Evolutionary conservation across 2,888 invertebrate genomes (phyloP).

Genomic region (Drosophila gaucha): DNA sequence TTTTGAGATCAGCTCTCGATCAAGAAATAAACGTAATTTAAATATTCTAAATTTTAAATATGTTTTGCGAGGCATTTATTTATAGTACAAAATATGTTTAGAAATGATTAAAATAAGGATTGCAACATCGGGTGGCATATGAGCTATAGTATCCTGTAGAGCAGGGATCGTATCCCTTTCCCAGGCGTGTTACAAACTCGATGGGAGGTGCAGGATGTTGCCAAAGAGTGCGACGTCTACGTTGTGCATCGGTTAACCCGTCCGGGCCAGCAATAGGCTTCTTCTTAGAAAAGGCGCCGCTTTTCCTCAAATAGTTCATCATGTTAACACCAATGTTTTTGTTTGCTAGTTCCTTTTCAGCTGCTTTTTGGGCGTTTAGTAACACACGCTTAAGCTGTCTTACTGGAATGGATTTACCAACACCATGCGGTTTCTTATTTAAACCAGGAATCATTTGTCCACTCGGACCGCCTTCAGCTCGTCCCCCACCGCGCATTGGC

Average conservation of each 20-base stretch:
- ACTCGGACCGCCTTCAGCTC: not conserved
- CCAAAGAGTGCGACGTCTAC: constrained; percentile 38
- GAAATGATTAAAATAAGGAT: constrained; percentile 12
- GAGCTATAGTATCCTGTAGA: constrained; percentile 10
- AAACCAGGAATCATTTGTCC: not conserved
- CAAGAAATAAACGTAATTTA: no score
- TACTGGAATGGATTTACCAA: not conserved
- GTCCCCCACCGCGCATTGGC: constrained; percentile 8
- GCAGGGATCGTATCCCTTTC: constrained; percentile 52
- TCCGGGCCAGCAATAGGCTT: constrained; percentile 32
- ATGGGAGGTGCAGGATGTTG: constrained; percentile 53
- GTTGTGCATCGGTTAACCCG: constrained; percentile 43
- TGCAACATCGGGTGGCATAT: not conserved
- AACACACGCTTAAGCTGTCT: no score
- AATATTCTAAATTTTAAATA: not conserved
- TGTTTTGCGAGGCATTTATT: not conserved
- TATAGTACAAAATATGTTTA: not conserved
- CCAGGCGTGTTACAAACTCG: constrained; percentile 54
- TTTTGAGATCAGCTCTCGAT: not conserved
- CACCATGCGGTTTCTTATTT: not conserved
- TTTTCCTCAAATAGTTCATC: constrained; percentile 1
- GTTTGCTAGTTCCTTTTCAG: not conserved
- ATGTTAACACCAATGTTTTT: not conserved
- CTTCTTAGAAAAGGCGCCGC: not conserved
- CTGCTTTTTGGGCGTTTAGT: not conserved